Conservation (phyloP, 2,888 invertebrate species). For the Dioctria rufipes region DNA sequence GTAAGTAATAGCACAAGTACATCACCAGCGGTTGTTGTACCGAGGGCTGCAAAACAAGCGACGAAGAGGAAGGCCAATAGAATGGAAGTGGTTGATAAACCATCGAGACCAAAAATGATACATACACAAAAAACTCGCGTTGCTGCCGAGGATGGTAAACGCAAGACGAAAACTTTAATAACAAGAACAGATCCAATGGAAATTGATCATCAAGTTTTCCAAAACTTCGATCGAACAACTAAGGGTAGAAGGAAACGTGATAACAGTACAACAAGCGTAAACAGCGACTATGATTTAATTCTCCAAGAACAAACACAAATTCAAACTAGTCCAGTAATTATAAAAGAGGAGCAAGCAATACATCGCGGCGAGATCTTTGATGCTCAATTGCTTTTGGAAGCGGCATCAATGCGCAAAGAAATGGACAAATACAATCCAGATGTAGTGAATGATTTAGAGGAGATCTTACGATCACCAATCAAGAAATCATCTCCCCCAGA, state of each 20-base stretch:
- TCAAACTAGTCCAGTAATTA: slow-evolving; percentile 66
- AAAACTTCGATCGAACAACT: slow-evolving; percentile 53
- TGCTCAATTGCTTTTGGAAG: slow-evolving; percentile 66
- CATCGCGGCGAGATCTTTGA: slow-evolving; percentile 66
- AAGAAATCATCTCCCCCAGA: slow-evolving; percentile 64
- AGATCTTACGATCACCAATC: slow-evolving; percentile 69
- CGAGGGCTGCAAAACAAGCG: slow-evolving; percentile 61
- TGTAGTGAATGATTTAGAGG: slow-evolving; percentile 70
- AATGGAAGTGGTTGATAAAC: slow-evolving; percentile 61
- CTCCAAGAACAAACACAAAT: slow-evolving; percentile 64
- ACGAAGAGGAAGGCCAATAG: slow-evolving; percentile 65
- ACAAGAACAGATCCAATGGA: slow-evolving; percentile 65
- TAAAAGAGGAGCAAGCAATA: slow-evolving; percentile 62
- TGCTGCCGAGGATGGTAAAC: slow-evolving; percentile 74
- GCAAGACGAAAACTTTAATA: slow-evolving; percentile 75
- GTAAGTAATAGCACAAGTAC: slow-evolving; percentile 63
- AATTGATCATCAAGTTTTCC: slow-evolving; percentile 59
- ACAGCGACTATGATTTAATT: slow-evolving; percentile 68
- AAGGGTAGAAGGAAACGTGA: slow-evolving; percentile 46
- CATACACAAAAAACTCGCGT: slow-evolving; percentile 80
- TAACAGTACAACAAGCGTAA: slow-evolving; percentile 47
- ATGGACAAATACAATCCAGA: slow-evolving; percentile 68
- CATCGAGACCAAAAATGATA: slow-evolving; percentile 82
- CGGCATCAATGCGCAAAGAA: slow-evolving; percentile 66
- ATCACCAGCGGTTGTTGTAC: slow-evolving; percentile 61